Base-by-base conservation (phyloP, 2,888 invertebrate species). In the Lypha dubia region DNA sequence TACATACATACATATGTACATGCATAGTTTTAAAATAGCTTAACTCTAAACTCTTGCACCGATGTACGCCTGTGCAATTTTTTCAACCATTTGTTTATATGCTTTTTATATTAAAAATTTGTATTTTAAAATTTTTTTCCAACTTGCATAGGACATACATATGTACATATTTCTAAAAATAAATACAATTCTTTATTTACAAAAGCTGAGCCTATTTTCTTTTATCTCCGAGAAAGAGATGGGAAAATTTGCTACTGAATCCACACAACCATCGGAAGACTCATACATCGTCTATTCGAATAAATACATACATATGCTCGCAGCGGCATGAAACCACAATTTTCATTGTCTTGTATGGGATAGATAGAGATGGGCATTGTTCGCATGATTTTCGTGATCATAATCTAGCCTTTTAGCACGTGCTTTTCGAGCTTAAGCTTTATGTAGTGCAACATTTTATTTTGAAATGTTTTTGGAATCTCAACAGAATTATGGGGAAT, bases 201-300 rank as follows among this genome's bases (percentile, higher is more conserved):
- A 65, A 67, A 56, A 65, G 32, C 38, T 83, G 65, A 83, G 79
- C 79, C 63, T 51, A 70, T 51, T 60, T 73, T 73, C 15, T 41
- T 56, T 15, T 46, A 35, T 38, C 44, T 20, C 20, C 9, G 44
- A 58, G 15, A 41, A 56, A 49, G 22, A 65, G 58, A 51, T 58
- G 44, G 56, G 35, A 51, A 17, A 46, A 65, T 17, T 79, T 74
- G 77, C 38, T 41, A 74, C 74, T 41, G 49, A 79, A 74, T 79
- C 63, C 51, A 22, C 58, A 60, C 17, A 70, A 41, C n/a, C 28
- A 44, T 41, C n/a, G 24, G 11, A 41, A 46, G 51, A 35, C 35
- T 49, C 56, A 41, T 53, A 24, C 2, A 49, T 20, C 1, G 8
- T 62, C 71, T 46, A 1, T 41, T n/a, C n/a, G 24, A 38, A 44